A percentile compares a stretch with the other conserved stretches of the same genome.
Evolutionary conservation across 2,113 vertebrate species (phyloP).

Genomic region (Coryphaenoides rupestris): DNA sequence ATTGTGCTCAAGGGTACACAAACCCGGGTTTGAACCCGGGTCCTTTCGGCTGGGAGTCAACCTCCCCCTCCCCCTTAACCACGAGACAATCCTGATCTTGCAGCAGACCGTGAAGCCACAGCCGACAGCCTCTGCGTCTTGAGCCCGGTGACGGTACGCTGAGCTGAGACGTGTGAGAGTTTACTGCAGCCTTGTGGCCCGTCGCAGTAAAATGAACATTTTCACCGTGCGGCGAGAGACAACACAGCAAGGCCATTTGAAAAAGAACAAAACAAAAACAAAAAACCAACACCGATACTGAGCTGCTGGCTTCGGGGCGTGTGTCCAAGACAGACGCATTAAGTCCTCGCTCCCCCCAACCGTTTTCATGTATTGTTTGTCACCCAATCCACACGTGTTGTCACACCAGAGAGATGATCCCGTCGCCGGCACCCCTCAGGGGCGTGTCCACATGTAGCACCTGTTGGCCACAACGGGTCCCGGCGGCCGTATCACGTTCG

Average conservation of each 20-base stretch:
- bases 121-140: too few relatives aligned
- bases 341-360: slow-evolving; percentile 25
- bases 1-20: too few relatives aligned
- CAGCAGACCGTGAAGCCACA: too few relatives aligned
- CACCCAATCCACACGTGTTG: slow-evolving; percentile 49
- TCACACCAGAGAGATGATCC: slow-evolving; percentile 43
- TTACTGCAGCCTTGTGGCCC: slow-evolving; percentile 32
- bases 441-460: slow-evolving; percentile 48
- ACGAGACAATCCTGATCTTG: too few relatives aligned
- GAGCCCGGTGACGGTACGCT: background rate
- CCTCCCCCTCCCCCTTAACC: too few relatives aligned
- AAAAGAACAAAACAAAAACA: background rate
- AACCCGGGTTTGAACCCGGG: too few relatives aligned
- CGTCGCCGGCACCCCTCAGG: slow-evolving; percentile 38
- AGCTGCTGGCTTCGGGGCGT: too few relatives aligned
- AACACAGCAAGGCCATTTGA: background rate
- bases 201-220: background rate
- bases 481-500: too few relatives aligned
- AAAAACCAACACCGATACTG: too few relatives aligned
- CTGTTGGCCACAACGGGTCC: slow-evolving; percentile 36
- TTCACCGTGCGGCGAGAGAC: too few relatives aligned
- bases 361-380: slow-evolving; percentile 47
- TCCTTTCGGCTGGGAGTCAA: too few relatives aligned
- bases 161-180: slow-evolving; percentile 7
- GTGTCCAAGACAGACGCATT: too few relatives aligned